Evolutionary conservation across 2,797 vertebrate genomes (phyloP).

Genomic region (Glyptemys insculpta): DNA sequence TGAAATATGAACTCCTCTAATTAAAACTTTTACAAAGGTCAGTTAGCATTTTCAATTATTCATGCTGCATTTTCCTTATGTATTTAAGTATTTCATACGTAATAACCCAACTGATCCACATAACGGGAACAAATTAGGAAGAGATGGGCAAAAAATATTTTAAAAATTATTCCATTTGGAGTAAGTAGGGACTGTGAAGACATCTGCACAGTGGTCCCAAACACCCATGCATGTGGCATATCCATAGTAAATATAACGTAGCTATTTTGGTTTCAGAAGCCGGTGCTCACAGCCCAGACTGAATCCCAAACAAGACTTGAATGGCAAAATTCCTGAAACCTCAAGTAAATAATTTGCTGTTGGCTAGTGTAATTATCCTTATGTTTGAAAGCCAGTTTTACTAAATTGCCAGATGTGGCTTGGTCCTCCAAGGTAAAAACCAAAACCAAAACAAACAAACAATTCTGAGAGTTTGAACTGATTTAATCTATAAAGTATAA

Average conservation of each 20-base stretch:
- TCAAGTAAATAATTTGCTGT: background rate
- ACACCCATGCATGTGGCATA: background rate
- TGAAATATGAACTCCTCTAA: too few relatives aligned
- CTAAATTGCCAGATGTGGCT: background rate
- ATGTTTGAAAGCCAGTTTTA: background rate
- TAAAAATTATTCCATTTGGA: background rate
- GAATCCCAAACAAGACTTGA: background rate
- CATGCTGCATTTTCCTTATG: too few relatives aligned
- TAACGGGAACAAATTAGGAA: background rate
- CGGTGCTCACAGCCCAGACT: background rate
- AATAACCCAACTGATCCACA: background rate
- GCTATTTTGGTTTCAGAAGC: background rate
- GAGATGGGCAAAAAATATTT: background rate
- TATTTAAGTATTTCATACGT: background rate
- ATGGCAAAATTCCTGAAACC: background rate
- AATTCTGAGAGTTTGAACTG: background rate
- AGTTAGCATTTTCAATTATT: too few relatives aligned
- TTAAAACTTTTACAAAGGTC: too few relatives aligned
- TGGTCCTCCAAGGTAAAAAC: background rate
- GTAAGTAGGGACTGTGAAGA: background rate
- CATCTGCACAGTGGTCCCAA: background rate
- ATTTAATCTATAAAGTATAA: background rate
- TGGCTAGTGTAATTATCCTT: background rate
- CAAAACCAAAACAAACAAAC: background rate
- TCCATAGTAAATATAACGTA: background rate